These are phyloP conservation scores for Dolichoris vasculosae DNA, from an alignment of 1,140 invertebrate genomes.

Conservation along the genomic window DNA sequence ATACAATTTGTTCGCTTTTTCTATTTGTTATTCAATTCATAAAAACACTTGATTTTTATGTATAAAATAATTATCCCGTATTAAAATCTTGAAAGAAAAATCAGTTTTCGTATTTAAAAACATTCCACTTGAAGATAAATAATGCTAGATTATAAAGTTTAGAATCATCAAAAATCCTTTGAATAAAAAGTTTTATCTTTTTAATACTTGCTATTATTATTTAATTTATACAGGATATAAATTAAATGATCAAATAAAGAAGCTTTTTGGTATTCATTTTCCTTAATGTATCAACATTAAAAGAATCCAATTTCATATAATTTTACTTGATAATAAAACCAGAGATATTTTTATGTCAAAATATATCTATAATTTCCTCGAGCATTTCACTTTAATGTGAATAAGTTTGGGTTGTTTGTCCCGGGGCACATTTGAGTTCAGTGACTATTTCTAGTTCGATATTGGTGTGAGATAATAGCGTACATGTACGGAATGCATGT, in stretches of 20 bases:
- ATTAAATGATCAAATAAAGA: not conserved
- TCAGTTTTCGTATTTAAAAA: too few relatives aligned
- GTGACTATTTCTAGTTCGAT: conserved; percentile 8
- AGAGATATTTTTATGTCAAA: not conserved
- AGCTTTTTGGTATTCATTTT: not conserved
- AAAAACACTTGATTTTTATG: too few relatives aligned
- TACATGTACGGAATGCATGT: not conserved
- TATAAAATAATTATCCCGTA: too few relatives aligned
- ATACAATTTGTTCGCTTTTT: not conserved
- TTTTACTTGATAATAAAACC: not conserved
- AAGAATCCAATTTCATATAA: not conserved
- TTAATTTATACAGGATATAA: too few relatives aligned
- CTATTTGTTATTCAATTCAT: too few relatives aligned
- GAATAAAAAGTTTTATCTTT: too few relatives aligned
- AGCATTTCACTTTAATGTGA: not conserved
- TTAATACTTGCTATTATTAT: too few relatives aligned
- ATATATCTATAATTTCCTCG: conserved; percentile 21
- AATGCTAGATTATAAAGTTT: too few relatives aligned
- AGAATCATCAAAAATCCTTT: too few relatives aligned
- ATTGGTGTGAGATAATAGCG: not conserved
- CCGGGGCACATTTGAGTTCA: not conserved
- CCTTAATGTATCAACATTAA: not conserved
- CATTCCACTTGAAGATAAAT: too few relatives aligned
- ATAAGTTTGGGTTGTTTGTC: conserved; percentile 8
- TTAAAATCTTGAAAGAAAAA: too few relatives aligned